phyloP scores from a whole-genome alignment of 2,888 invertebrate species.

The Zaprionus bogoriensis region DNA sequence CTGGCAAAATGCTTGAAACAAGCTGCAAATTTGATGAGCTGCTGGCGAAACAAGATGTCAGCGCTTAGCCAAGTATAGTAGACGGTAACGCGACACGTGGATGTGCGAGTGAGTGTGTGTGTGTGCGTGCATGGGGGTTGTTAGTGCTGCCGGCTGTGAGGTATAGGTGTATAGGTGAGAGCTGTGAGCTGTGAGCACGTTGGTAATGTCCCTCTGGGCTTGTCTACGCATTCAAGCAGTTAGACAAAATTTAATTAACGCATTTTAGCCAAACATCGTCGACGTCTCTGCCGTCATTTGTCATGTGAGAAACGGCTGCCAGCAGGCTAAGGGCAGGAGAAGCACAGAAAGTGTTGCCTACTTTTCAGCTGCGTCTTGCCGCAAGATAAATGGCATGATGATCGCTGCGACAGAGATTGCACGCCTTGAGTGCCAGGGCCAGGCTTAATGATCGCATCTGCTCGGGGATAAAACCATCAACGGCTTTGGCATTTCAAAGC shows the following conservation, averaged over 20 bases:
- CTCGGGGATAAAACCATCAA: slow-evolving; percentile 37
- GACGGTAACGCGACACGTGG: slow-evolving; percentile 43
- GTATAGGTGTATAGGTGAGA: background rate
- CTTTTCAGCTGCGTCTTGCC: slow-evolving; percentile 43
- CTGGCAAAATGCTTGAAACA: slow-evolving; percentile 56
- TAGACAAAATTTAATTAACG: slow-evolving; percentile 73
- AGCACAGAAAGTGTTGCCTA: slow-evolving; percentile 38
- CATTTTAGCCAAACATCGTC: slow-evolving; percentile 48
- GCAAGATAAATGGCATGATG: slow-evolving; percentile 42
- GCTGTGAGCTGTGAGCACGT: slow-evolving; percentile 2
- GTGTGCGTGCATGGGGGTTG: background rate
- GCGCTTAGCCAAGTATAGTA: slow-evolving; percentile 52
- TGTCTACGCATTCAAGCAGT: slow-evolving; percentile 58
- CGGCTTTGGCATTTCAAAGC: slow-evolving; percentile 49
- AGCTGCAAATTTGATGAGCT: slow-evolving; percentile 76
- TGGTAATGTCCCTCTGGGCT: slow-evolving; percentile 34
- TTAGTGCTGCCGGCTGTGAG: background rate
- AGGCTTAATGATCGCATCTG: too few species aligned
- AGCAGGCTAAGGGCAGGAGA: too few species aligned
- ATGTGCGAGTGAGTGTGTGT: background rate
- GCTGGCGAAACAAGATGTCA: slow-evolving; percentile 64
- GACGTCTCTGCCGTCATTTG: slow-evolving; percentile 49
- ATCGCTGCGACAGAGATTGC: background rate
- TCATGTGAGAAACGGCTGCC: slow-evolving; percentile 42
- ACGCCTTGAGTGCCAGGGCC: too few species aligned